phyloP scores from a whole-genome alignment of 2,888 invertebrate species.

The Meloe dianella region DNA sequence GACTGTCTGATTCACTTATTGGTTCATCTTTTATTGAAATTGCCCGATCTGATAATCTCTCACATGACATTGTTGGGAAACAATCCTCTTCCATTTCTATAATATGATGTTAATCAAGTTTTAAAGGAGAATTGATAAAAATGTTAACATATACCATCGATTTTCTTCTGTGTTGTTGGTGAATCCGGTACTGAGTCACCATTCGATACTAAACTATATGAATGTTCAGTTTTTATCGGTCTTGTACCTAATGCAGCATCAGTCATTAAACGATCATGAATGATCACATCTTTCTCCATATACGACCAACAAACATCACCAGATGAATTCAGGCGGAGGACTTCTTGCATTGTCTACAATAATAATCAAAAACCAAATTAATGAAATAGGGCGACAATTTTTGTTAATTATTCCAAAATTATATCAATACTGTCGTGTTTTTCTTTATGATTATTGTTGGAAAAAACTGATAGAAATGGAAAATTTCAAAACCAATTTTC shows the following conservation, averaged over 20 bases:
- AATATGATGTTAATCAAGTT: conserved; percentile 31
- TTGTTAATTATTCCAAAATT: too few species aligned
- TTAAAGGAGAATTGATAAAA: neutral
- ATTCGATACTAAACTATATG: conserved; percentile 82
- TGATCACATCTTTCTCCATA: conserved; percentile 75
- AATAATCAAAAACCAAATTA: neutral
- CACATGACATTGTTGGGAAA: conserved; percentile 82
- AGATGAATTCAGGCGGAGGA: conserved; percentile 54
- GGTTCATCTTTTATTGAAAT: conserved; percentile 78
- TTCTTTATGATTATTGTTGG: too few species aligned
- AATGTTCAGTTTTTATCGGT: conserved; percentile 92
- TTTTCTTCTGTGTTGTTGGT: conserved; percentile 67
- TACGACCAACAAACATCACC: conserved; percentile 75
- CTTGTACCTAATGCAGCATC: conserved; percentile 82
- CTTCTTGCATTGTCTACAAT: conserved; percentile 53
- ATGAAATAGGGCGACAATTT: too few species aligned
- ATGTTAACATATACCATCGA: conserved; percentile 67
- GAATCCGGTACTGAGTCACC: conserved; percentile 75
- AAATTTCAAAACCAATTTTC: too few species aligned
- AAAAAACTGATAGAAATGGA: too few species aligned
- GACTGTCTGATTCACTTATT: conserved; percentile 74
- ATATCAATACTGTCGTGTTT: too few species aligned
- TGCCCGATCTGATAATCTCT: conserved; percentile 53
- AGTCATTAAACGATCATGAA: conserved; percentile 89
- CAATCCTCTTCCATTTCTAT: conserved; percentile 88